Conservation (phyloP, 2,113 vertebrate genomes). For the Ceyx melanurus region DNA sequence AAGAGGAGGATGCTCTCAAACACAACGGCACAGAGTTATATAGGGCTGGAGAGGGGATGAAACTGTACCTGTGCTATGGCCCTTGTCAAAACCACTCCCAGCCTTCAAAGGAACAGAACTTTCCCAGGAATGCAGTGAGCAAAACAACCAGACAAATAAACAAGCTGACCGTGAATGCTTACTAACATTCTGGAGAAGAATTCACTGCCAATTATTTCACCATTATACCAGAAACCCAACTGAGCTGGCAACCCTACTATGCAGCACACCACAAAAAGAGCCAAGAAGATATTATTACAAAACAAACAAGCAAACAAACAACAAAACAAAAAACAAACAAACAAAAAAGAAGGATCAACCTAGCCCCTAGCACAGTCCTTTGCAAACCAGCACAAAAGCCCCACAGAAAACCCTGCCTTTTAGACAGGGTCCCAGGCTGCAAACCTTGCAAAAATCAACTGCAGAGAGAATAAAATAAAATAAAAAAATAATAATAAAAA, state of each 20-base stretch:
- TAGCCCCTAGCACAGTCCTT: background rate
- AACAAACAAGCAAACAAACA: background rate
- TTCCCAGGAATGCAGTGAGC: background rate
- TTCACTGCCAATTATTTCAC: background rate
- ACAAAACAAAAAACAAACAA: too few species aligned
- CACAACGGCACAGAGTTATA: background rate
- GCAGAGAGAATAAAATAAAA: background rate
- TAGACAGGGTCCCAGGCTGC: background rate
- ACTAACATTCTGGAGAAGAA: background rate
- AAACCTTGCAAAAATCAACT: background rate
- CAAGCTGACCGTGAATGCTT: slow-evolving; percentile 5
- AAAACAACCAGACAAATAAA: slow-evolving; percentile 25
- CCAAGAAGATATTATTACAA: background rate
- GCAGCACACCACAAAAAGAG: background rate
- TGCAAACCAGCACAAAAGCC: background rate
- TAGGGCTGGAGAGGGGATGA: background rate
- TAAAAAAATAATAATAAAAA: too few species aligned
- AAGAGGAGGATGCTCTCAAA: background rate
- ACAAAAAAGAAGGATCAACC: too few species aligned
- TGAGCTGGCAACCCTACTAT: background rate
- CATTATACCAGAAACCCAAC: background rate
- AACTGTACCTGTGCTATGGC: background rate
- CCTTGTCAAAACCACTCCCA: background rate
- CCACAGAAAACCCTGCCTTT: background rate
- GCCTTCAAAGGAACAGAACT: background rate